These are phyloP conservation scores for Penelope pileata DNA, from an alignment of 2,113 vertebrate species.

Conservation along the genomic window DNA sequence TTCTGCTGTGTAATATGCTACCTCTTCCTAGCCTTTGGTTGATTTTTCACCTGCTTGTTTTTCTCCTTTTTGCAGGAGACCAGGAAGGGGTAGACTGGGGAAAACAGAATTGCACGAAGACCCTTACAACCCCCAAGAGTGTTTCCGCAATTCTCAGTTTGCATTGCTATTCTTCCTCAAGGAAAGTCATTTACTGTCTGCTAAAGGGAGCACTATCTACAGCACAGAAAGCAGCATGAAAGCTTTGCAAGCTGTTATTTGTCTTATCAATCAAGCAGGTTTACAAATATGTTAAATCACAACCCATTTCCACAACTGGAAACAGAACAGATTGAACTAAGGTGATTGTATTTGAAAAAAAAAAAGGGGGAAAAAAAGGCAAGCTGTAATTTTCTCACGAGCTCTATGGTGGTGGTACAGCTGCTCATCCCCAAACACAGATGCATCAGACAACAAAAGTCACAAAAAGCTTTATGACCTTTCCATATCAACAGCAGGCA, in stretches of 20 bases:
- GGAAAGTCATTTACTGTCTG: neutral
- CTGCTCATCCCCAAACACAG: neutral
- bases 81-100: too few relatives aligned
- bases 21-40: accelerated
- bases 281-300: neutral
- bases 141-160: accelerated
- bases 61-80: neutral
- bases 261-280: neutral
- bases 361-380: neutral
- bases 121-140: neutral
- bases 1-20: neutral
- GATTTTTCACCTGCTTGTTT: neutral
- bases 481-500: neutral
- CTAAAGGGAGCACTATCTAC: neutral
- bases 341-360: neutral
- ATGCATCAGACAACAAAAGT: neutral
- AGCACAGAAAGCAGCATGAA: neutral
- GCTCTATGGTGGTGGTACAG: neutral
- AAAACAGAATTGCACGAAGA: neutral
- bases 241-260: neutral
- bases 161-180: neutral
- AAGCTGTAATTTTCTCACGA: neutral
- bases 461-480: neutral
- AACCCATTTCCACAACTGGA: neutral
- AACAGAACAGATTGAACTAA: neutral